Percentiles rank a stretch among this genome's conserved stretches.
These are phyloP conservation scores for Ascidia mentula DNA, from an alignment of 23 tunicate genomes.

Conservation along the genomic window DNA sequence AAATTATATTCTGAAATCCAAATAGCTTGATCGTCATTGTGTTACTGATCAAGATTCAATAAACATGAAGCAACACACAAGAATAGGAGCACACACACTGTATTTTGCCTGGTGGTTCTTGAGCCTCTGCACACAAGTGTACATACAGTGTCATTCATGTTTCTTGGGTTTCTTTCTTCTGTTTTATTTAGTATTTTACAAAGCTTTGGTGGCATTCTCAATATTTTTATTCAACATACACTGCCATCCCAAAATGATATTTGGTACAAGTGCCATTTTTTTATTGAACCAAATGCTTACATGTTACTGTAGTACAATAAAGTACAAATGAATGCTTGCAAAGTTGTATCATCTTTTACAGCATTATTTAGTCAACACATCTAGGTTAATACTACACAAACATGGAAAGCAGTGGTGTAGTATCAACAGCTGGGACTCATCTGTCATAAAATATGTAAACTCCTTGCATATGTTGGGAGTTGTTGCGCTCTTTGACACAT, in stretches of 20 bases:
- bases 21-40: too few species aligned
- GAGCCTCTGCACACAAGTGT: not conserved
- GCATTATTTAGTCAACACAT: conserved; percentile 1
- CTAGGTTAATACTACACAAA: not conserved
- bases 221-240: too few species aligned
- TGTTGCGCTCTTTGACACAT: too few species aligned
- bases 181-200: not conserved
- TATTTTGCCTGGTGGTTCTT: not conserved
- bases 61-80: too few species aligned
- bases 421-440: not conserved
- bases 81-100: not conserved
- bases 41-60: too few species aligned
- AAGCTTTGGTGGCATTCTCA: not conserved
- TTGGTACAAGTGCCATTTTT: too few species aligned
- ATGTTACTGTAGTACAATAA: not conserved
- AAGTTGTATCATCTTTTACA: too few species aligned
- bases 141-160: conserved; percentile 1
- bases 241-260: too few species aligned
- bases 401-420: conserved; percentile 2
- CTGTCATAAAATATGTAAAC: not conserved
- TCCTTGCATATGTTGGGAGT: too few species aligned
- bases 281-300: not conserved
- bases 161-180: conserved; percentile 1
- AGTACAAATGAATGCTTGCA: not conserved
- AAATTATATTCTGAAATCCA: not conserved